These are phyloP conservation scores for Scopus umbretta DNA, from an alignment of 2,113 vertebrate genomes.

Conservation along the genomic window DNA sequence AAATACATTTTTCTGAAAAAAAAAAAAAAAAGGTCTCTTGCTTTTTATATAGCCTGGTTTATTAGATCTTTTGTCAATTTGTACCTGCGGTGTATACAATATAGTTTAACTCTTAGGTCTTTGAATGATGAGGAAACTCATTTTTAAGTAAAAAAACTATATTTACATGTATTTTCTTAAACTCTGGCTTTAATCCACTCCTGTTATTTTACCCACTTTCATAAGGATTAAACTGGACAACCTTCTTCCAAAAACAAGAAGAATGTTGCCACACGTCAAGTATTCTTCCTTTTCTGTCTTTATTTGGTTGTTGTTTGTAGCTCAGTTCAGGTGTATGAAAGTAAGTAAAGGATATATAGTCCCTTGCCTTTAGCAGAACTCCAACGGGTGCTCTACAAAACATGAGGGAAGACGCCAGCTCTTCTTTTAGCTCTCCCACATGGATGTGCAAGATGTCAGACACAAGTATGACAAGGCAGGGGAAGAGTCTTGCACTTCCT, in stretches of 20 bases:
- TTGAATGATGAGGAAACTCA: conserved; percentile 51
- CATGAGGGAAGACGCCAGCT: neutral
- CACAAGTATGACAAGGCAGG: neutral
- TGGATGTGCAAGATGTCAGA: neutral
- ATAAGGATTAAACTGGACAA: conserved; percentile 27
- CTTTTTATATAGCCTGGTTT: conserved; percentile 71
- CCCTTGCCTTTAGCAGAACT: neutral
- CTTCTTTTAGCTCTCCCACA: neutral
- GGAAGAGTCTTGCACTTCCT: neutral
- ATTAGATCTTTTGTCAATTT: conserved; percentile 68
- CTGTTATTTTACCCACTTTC: conserved; percentile 35
- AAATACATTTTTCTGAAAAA: conserved; percentile 75
- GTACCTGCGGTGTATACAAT: conserved; percentile 58
- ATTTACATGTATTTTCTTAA: conserved; percentile 73
- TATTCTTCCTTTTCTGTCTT: neutral
- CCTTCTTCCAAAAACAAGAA: neutral
- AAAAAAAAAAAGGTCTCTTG: conserved; percentile 53
- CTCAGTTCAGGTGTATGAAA: neutral
- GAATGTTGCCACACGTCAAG: neutral
- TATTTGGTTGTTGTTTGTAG: neutral
- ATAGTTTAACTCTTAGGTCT: conserved; percentile 54
- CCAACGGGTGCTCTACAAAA: neutral
- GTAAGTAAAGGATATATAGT: neutral
- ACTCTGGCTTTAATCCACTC: conserved; percentile 30
- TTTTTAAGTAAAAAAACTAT: conserved; percentile 57